These are phyloP conservation scores for Zalophus californianus DNA, from an alignment of 2,797 vertebrate species.

Conservation along the genomic window DNA sequence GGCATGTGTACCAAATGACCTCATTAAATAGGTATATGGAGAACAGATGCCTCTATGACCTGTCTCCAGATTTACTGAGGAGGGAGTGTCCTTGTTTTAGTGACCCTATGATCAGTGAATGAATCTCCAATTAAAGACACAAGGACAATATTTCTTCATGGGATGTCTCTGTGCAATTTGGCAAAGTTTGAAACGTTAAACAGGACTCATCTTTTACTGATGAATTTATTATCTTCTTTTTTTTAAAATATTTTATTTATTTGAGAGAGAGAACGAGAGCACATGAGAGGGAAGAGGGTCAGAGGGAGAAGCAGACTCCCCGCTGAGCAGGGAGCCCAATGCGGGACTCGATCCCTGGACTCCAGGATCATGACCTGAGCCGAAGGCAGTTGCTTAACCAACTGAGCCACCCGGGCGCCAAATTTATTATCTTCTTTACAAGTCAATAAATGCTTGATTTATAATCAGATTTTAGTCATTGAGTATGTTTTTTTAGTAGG, in stretches of 20 bases:
- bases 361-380: too few relatives aligned
- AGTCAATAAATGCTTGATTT: background rate
- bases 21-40: conserved; percentile 79
- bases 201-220: background rate
- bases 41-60: conserved; percentile 80
- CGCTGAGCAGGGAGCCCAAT: too few relatives aligned
- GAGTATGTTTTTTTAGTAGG: background rate
- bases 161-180: background rate
- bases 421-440: background rate
- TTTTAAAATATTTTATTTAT: too few relatives aligned
- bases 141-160: conserved; percentile 47
- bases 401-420: too few relatives aligned
- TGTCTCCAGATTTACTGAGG: conserved; percentile 75
- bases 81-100: conserved; percentile 77
- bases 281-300: too few relatives aligned
- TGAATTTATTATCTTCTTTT: conserved; percentile 24
- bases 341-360: too few relatives aligned
- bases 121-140: conserved; percentile 73
- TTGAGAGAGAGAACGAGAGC: too few relatives aligned
- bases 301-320: too few relatives aligned
- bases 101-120: conserved; percentile 58
- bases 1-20: conserved; percentile 76
- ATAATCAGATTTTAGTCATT: background rate
- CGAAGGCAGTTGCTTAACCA: too few relatives aligned
- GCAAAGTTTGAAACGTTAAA: background rate